Evolutionary conservation across 2,797 vertebrate genomes (phyloP), one percentile per base, ranked within the genome.

Genomic region (Aphelocoma californica): DNA sequence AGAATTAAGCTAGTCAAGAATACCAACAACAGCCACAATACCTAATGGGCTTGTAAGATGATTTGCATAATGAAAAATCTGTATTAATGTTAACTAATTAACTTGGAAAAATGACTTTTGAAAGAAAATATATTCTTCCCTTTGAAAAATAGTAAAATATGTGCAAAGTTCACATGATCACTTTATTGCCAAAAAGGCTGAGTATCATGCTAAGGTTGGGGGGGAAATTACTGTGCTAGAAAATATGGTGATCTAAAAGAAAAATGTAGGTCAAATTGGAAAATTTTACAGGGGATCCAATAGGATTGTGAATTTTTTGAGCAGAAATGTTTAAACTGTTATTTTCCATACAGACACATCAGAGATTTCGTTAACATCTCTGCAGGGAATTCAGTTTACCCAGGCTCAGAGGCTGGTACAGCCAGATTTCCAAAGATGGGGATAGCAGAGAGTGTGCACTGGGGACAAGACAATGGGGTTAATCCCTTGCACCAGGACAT

Each of bases 61-160:
- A 78, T 91, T 75, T 91, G 32, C 62, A 81, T 91, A 90, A 88
- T 90, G 65, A 86, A 81, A 86, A 91, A 54, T 42, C 73, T 81
- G 7, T 64, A 79, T 66, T 44, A 72, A 65, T 56, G 7, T 47
- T 81, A 93, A 81, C 25, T 89, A 87, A 90, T 80, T 82, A 89
- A 72, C 44, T 66, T 45, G 62, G 60, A 66, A 86, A 89, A 89
- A 75, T 42, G 1, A 3, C 5, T 10, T 64, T 67, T 78, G 58
- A 65, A 82, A 71, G 65, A 66, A 83, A 85, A 45, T 3, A 29
- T 17, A 29, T 61, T 65, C 15, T 67, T 91, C 31, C 34, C 14
- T 77, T 92, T 61, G 54, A 53, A 92, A 79, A 88, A 74, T 1
- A 89, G 14, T 21, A 62, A 61, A 74, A 78, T 61, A 82, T 9